Evolutionary conservation across 2,797 vertebrate species (phyloP), one percentile per base, ranked within the genome.

Genomic region (Parambassis ranga): DNA sequence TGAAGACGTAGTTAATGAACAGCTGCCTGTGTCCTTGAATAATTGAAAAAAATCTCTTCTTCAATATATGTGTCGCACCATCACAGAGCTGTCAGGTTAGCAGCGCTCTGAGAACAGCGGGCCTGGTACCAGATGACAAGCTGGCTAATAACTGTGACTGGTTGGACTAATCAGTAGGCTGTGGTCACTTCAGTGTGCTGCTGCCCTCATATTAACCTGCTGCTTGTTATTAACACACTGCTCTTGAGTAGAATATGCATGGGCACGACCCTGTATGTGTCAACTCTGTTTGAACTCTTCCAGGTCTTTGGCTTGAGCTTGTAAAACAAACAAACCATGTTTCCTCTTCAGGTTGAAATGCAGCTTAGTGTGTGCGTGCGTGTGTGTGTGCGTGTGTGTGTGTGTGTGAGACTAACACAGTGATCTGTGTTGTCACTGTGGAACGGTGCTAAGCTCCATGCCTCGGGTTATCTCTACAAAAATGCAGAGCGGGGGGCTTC

Each of bases 141-240:
- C 53, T 5, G 16, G 13, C 67, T 78, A 85, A 89, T 89, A 88
- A 92, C 86, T 61, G 86, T 65, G 84, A 79, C 86, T 67, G 66
- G 85, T 70, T 48, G 47, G 50, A 71, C 75, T 92, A 92, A 92
- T 92, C 88, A 92, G 82, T 69, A 79, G 84, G 83, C 81, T 77
- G 71, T 4, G 43, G 75, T 76, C 83, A 66, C 66, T 74, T 67
- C 28, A 52, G 57, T 59, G 61, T 44, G 43, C 51, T 6, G 27
- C 74, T 78, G 75, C 82, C 82, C 67, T 82, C 59, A 79, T 62
- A 89, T 91, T 91, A 88, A 79, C 77, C 84, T 59, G 47, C 66
- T 71, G 81, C 80, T 89, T 90, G 86, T 90, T 77, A 87, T 91
- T 89, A 83, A 70, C 75, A 58, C 27, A n/a, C 10, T 4, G 37